Conservation (phyloP, 2,888 invertebrate species). For the Poecilobothrus nobilitatus region DNA sequence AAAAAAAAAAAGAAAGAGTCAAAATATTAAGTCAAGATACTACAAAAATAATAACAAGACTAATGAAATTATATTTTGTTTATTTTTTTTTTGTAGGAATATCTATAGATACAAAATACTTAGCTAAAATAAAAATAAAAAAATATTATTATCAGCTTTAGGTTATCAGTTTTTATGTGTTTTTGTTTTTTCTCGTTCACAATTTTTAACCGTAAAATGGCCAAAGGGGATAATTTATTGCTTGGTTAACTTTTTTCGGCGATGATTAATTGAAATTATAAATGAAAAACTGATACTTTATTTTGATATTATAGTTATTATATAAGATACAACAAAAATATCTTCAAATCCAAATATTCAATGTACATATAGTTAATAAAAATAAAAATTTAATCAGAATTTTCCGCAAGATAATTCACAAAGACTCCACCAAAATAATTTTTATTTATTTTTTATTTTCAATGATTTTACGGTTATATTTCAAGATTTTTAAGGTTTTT, state of each 20-base stretch:
- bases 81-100: too few relatives aligned
- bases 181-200: neutral
- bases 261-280: slow-evolving; percentile 3
- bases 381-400: too few relatives aligned
- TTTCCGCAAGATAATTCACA: too few relatives aligned
- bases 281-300: neutral
- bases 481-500: too few relatives aligned
- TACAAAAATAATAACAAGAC: neutral
- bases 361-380: too few relatives aligned
- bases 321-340: neutral
- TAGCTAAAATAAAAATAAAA: too few relatives aligned
- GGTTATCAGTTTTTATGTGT: slow-evolving; percentile 2
- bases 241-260: slow-evolving; percentile 4
- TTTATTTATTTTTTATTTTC: too few relatives aligned
- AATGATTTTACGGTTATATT: too few relatives aligned
- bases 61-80: too few relatives aligned
- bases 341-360: too few relatives aligned
- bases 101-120: too few relatives aligned
- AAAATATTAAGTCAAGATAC: neutral
- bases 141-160: neutral
- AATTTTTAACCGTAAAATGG: neutral
- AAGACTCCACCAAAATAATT: too few relatives aligned
- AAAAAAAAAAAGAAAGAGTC: neutral
- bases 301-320: neutral
- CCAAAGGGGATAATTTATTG: slow-evolving; percentile 6